Evolutionary conservation across 2,113 vertebrate genomes (phyloP).

Genomic region (Promerops cafer): DNA sequence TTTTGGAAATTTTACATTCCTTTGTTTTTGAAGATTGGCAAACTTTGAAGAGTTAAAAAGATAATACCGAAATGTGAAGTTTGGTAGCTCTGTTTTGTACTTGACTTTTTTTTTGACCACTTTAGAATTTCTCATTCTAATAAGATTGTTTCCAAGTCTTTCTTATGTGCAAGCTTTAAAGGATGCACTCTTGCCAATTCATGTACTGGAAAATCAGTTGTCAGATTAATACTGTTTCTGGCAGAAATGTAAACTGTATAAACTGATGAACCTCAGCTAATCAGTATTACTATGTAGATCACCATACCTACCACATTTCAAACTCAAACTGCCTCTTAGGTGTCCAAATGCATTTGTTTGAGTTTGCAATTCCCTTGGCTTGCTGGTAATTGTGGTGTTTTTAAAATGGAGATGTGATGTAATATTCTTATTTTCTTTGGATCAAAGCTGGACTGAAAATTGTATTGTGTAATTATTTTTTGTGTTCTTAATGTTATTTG

Average conservation of each 20-base stretch:
- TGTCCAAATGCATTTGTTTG: constrained; percentile 71
- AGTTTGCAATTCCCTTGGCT: constrained; percentile 75
- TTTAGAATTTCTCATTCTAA: constrained; percentile 73
- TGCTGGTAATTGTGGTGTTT: constrained; percentile 80
- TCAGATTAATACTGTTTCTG: constrained; percentile 70
- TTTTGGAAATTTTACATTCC: constrained; percentile 82
- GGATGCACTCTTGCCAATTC: constrained; percentile 82
- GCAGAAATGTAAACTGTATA: constrained; percentile 77
- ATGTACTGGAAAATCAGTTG: constrained; percentile 82
- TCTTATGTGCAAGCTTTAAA: constrained; percentile 85
- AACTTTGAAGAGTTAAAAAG: constrained; percentile 85
- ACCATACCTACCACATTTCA: constrained; percentile 77
- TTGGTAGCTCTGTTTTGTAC: constrained; percentile 86
- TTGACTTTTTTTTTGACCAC: constrained; percentile 74
- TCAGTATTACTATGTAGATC: constrained; percentile 87
- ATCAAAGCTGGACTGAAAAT: constrained; percentile 91
- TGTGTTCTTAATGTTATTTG: constrained; percentile 88
- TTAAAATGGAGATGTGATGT: constrained; percentile 82
- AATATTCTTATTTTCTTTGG: constrained; percentile 86
- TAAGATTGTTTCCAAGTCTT: constrained; percentile 73
- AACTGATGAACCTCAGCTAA: constrained; percentile 84
- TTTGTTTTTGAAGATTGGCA: constrained; percentile 79
- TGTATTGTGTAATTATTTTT: constrained; percentile 84
- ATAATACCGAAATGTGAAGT: constrained; percentile 84
- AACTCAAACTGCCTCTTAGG: constrained; percentile 71